Conservation (phyloP, 2,797 vertebrate species). For the Acipenser oxyrinchus region DNA sequence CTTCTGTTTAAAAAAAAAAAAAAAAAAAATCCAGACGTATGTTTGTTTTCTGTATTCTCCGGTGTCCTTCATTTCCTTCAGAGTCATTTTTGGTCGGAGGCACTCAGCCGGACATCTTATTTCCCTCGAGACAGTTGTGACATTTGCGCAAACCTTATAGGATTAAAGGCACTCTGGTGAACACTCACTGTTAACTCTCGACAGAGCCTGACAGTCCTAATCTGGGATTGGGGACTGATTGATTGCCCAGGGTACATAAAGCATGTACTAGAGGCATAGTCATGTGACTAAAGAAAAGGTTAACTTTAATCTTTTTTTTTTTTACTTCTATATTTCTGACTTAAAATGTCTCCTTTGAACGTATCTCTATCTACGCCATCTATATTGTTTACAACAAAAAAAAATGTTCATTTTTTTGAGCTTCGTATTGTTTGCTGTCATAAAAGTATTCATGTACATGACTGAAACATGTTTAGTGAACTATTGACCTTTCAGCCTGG, state of each 20-base stretch:
- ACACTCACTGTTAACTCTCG: conserved; percentile 48
- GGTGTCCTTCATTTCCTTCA: conserved; percentile 37
- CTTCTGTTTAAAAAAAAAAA: conserved; percentile 13
- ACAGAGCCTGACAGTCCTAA: conserved; percentile 62
- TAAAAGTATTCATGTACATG: too few relatives aligned
- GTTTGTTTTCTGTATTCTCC: conserved; percentile 38
- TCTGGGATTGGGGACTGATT: conserved; percentile 46
- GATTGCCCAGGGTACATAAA: conserved; percentile 31
- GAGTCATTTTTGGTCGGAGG: conserved; percentile 51
- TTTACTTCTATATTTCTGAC: too few relatives aligned
- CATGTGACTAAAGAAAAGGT: conserved; percentile 1
- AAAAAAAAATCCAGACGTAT: conserved; percentile 19
- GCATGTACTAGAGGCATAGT: conserved; percentile 19
- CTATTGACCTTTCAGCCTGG: conserved; percentile 28
- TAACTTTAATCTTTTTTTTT: not conserved
- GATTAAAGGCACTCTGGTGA: conserved; percentile 52
- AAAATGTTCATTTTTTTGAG: too few relatives aligned
- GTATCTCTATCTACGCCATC: too few relatives aligned
- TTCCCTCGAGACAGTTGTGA: conserved; percentile 62
- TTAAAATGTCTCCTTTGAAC: too few relatives aligned
- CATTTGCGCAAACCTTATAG: conserved; percentile 57
- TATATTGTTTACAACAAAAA: too few relatives aligned
- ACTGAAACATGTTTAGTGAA: too few relatives aligned
- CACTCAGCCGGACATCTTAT: conserved; percentile 48
- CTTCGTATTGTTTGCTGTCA: too few relatives aligned